Evolutionary conservation across 1,140 invertebrate species (phyloP).

Genomic region (Gryllus bimaculatus): DNA sequence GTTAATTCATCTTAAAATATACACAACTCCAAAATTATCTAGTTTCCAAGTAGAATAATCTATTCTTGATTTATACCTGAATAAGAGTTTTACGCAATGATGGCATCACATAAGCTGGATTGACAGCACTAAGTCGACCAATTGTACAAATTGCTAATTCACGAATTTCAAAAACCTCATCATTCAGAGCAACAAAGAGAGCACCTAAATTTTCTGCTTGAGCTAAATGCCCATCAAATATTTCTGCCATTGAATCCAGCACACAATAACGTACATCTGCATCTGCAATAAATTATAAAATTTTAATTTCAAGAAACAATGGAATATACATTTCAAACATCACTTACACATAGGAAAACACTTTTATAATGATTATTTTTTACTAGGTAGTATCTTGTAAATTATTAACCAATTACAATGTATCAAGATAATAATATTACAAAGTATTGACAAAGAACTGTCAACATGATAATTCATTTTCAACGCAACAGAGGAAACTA

Average conservation of each 20-base stretch:
- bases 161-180: slow-evolving; percentile 95
- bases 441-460: no score
- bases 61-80: slow-evolving; percentile 36
- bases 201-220: slow-evolving; percentile 92
- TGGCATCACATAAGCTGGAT: slow-evolving; percentile 98
- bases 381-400: no score
- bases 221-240: slow-evolving; percentile 89
- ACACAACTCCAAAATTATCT: no score
- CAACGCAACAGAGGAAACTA: no score
- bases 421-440: no score
- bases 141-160: slow-evolving; percentile 89
- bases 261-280: slow-evolving; percentile 90
- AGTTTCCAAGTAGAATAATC: neutral
- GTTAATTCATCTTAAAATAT: no score
- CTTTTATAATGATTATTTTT: no score
- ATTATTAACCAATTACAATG: no score
- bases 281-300: slow-evolving; percentile 42
- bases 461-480: no score
- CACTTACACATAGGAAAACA: no score
- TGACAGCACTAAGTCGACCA: slow-evolving; percentile 80
- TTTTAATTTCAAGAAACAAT: neutral
- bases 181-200: slow-evolving; percentile 90
- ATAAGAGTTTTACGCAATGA: slow-evolving; percentile 87
- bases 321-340: no score
- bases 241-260: slow-evolving; percentile 73